phyloP scores from a whole-genome alignment of 53 echinoderm and acorn worm species.

The Stichopus horrens region DNA sequence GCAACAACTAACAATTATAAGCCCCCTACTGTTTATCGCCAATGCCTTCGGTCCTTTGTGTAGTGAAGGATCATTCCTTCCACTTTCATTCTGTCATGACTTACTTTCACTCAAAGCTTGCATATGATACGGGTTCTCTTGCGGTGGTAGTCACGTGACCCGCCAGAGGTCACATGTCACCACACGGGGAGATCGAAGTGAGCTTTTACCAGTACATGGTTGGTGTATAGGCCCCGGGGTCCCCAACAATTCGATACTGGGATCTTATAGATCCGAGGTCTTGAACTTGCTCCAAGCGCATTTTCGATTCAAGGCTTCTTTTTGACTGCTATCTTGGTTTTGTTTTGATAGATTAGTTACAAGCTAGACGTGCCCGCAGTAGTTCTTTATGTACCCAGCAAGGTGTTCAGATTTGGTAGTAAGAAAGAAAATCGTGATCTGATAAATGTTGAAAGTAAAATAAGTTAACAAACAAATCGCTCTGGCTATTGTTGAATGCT shows the following conservation, averaged over 20 bases:
- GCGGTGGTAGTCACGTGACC: not conserved
- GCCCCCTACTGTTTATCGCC: not conserved
- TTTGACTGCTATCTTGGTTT: not conserved
- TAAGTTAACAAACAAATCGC: constrained; percentile 33
- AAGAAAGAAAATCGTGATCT: constrained; percentile 23
- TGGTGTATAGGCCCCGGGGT: constrained; percentile 10
- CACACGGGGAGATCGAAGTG: constrained; percentile 6
- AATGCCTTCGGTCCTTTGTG: constrained; percentile 33
- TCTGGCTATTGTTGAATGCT: constrained; percentile 5
- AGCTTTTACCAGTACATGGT: not conserved
- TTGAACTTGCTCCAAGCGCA: constrained; percentile 36
- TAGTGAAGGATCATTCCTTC: not conserved
- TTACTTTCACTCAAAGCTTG: not conserved
- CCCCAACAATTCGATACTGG: not conserved
- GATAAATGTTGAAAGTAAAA: not conserved
- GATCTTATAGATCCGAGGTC: constrained; percentile 11
- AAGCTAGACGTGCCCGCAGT: constrained; percentile 15
- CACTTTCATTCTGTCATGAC: not conserved
- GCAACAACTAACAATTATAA: not conserved
- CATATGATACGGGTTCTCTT: not conserved
- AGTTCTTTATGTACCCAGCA: constrained; percentile 19
- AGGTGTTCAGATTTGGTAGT: constrained; percentile 4
- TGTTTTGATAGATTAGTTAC: constrained; percentile 25
- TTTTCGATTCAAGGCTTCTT: not conserved
- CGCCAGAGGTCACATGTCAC: constrained; percentile 29